Percentiles rank a stretch among this genome's conserved stretches.
These are phyloP conservation scores for Syngnathus floridae DNA, from an alignment of 2,113 vertebrate species.

Conservation along the genomic window DNA sequence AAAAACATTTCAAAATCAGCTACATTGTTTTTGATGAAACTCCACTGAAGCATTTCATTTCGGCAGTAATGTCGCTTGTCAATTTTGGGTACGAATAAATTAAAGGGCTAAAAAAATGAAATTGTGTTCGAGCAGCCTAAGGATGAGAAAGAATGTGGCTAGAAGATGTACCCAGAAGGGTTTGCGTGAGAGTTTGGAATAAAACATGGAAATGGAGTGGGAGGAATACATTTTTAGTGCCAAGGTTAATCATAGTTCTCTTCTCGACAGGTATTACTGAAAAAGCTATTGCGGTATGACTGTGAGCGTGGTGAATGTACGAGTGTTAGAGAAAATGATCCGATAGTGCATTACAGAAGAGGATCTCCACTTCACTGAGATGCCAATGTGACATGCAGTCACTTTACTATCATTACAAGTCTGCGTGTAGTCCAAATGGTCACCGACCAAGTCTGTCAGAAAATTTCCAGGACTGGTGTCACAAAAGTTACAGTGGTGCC, in stretches of 20 bases:
- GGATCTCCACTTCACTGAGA: constrained; percentile 8
- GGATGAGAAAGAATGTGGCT: neutral
- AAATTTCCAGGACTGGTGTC: neutral
- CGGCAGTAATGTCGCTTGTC: constrained; percentile 8
- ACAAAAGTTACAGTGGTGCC: neutral
- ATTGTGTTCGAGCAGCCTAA: neutral
- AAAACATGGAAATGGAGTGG: neutral
- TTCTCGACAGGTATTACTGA: neutral
- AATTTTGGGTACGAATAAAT: constrained; percentile 1
- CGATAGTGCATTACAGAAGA: neutral
- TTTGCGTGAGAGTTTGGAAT: neutral
- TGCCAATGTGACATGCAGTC: constrained; percentile 21
- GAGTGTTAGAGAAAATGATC: constrained; percentile 15
- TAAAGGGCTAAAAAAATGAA: neutral
- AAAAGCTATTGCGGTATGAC: neutral
- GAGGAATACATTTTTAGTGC: neutral
- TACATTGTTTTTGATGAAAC: constrained; percentile 9
- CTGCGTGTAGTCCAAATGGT: neutral
- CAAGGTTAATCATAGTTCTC: neutral
- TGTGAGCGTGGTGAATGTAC: neutral
- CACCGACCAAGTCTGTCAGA: constrained; percentile 3
- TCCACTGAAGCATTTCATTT: constrained; percentile 17
- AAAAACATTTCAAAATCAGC: constrained; percentile 7
- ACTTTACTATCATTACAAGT: constrained; percentile 17
- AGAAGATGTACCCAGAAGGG: constrained; percentile 1